These are phyloP conservation scores for Chaetogeoica ovagalla DNA, from an alignment of 2,888 invertebrate genomes.

Conservation along the genomic window DNA sequence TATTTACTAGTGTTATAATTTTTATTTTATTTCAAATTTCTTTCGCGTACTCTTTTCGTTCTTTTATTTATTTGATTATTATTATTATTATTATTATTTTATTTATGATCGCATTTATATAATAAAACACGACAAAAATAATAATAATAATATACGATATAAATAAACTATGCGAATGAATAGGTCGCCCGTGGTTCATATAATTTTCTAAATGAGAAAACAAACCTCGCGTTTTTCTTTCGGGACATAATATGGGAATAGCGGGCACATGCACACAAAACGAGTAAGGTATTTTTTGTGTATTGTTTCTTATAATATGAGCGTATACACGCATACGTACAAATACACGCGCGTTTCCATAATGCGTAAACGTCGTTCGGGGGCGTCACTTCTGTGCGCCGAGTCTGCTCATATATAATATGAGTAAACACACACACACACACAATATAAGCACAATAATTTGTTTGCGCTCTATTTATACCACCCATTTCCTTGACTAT, in stretches of 20 bases:
- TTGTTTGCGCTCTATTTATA: conserved; percentile 36
- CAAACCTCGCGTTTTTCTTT: conserved; percentile 35
- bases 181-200: conserved; percentile 43
- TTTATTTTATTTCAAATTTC: no score
- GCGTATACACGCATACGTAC: neutral
- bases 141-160: conserved; percentile 17
- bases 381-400: conserved; percentile 42
- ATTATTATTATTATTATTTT: no score
- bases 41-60: no score
- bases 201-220: conserved; percentile 50
- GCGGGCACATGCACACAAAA: no score
- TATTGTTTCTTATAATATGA: no score
- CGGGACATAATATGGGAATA: neutral
- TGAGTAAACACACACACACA: conserved; percentile 13
- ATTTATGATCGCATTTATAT: no score
- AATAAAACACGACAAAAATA: conserved; percentile 11
- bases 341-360: conserved; percentile 9
- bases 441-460: conserved; percentile 3
- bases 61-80: no score
- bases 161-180: neutral
- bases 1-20: no score
- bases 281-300: no score
- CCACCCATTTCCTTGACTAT: conserved; percentile 29
- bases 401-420: neutral
- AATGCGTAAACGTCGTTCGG: conserved; percentile 40